Base-by-base conservation (phyloP, 2,888 invertebrate species). In the Imbricaverruca yamaguchii region DNA sequence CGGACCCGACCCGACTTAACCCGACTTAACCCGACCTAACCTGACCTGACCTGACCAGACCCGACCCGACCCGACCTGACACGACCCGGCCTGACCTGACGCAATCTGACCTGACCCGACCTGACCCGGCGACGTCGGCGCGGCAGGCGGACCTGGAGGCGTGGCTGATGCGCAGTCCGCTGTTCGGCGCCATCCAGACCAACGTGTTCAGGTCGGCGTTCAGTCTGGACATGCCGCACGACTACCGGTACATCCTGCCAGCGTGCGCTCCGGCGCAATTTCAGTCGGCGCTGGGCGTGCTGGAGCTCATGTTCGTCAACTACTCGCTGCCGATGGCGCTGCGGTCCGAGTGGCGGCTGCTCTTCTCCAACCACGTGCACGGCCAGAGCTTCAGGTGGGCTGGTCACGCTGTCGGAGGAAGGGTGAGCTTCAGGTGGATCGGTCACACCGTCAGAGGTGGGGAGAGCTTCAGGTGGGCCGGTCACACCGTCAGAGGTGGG, bases 321-420 rank as follows among this genome's bases (percentile, higher is more conserved):
- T 91, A 91, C 69, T 91, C 92, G 86, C 88, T 96, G 81, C 95
- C 95, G 0, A 90, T 90, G 83, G 91, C 92, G 83, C 90, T 91
- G 84, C 92, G 93, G 85, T 88, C 91, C 84, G 92, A 93, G 86
- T 97, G 96, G 96, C 89, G 94, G 85, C 93, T 95, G 85, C 89
- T 96, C 6, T 96, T 94, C 88, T 94, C 94, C 12, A 93, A 93
- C 25, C 92, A 92, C 86, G 92, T 93, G 81, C 94, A 96, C 86
- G 97, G 97, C 0, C 95, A 96, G 88, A 95, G 95, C 81, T 97
- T 94, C 88, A 79, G 79, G 56, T 79, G 7, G 39, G 39, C 39
- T 4, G 39, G 39, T n/a, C 15, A 8, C 15, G 69, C 39, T 13
- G 69, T 13, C 12, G 65, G 65, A 25, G 23, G 12, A 6, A 23